Conservation (phyloP, 2,113 vertebrate genomes). For the Urocolius indicus region DNA sequence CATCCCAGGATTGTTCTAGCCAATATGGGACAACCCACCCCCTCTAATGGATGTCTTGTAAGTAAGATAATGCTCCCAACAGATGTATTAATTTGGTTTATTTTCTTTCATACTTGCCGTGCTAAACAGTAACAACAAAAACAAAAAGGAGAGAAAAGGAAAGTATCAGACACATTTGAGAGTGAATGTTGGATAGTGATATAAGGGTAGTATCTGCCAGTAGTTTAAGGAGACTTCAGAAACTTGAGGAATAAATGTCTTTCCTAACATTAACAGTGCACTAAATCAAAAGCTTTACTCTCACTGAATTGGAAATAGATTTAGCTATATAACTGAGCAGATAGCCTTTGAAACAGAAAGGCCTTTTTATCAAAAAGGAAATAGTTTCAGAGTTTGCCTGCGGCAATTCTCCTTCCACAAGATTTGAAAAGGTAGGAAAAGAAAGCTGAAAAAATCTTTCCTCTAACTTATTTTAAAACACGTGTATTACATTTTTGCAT, state of each 20-base stretch:
- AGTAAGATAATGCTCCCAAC: background rate
- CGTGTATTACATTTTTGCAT: conserved; percentile 11
- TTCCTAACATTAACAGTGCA: conserved; percentile 5
- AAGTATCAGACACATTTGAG: background rate
- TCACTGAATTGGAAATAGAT: conserved; percentile 25
- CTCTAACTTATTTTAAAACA: conserved; percentile 21
- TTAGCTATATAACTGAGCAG: background rate
- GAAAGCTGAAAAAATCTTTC: conserved; percentile 26
- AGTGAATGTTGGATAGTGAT: background rate
- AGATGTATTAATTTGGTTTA: background rate
- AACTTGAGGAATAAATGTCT: conserved; percentile 19
- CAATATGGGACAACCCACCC: background rate
- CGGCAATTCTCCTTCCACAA: conserved; percentile 8
- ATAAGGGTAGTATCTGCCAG: background rate
- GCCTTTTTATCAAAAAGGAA: conserved; percentile 35
- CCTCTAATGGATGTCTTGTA: background rate
- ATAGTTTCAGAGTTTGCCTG: background rate
- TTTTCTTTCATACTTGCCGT: background rate
- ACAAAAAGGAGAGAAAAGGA: background rate
- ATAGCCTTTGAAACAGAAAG: conserved; percentile 45
- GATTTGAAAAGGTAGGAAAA: conserved; percentile 32
- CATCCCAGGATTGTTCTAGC: background rate
- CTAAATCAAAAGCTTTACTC: conserved; percentile 48
- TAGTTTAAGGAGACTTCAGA: conserved; percentile 13
- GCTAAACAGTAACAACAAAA: background rate